Conservation (phyloP, 2,113 vertebrate species). For the Seriola quinqueradiata region DNA sequence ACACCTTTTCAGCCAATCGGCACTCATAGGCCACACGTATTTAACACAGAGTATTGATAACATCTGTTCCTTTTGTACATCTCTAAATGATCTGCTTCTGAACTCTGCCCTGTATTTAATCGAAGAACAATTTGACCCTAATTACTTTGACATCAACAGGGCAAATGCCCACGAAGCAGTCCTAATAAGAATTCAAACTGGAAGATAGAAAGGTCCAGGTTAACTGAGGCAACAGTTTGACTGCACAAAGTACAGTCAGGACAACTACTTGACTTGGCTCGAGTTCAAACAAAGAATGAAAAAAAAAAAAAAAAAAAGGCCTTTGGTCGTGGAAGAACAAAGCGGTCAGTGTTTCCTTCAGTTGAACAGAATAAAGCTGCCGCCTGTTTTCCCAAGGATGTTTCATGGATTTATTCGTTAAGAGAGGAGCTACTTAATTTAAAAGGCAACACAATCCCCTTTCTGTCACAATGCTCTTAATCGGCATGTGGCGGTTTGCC, state of each 20-base stretch:
- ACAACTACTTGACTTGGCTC: slow-evolving; percentile 47
- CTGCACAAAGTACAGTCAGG: slow-evolving; percentile 1
- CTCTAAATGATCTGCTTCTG: background rate
- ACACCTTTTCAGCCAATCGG: background rate
- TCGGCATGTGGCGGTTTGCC: slow-evolving; percentile 37
- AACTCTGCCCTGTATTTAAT: background rate
- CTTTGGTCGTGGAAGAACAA: slow-evolving; percentile 42
- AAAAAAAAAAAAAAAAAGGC: background rate
- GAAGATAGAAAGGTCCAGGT: background rate
- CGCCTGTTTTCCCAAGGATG: slow-evolving; percentile 52
- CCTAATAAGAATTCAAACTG: background rate
- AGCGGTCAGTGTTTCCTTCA: slow-evolving; percentile 57
- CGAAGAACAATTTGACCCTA: background rate
- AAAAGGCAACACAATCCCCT: slow-evolving; percentile 52
- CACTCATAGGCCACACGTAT: no score
- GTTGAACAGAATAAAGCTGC: slow-evolving; percentile 23
- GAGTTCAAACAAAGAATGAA: slow-evolving; percentile 21
- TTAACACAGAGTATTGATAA: background rate
- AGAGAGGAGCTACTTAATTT: slow-evolving; percentile 43
- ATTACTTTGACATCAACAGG: background rate
- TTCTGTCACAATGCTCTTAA: slow-evolving; percentile 36
- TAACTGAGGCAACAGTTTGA: slow-evolving; percentile 2
- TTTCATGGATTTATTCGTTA: slow-evolving; percentile 41
- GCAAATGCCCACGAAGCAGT: background rate
- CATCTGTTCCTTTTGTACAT: background rate